Evolutionary conservation across 2,113 vertebrate species (phyloP).

Genomic region (Colinus virginianus): DNA sequence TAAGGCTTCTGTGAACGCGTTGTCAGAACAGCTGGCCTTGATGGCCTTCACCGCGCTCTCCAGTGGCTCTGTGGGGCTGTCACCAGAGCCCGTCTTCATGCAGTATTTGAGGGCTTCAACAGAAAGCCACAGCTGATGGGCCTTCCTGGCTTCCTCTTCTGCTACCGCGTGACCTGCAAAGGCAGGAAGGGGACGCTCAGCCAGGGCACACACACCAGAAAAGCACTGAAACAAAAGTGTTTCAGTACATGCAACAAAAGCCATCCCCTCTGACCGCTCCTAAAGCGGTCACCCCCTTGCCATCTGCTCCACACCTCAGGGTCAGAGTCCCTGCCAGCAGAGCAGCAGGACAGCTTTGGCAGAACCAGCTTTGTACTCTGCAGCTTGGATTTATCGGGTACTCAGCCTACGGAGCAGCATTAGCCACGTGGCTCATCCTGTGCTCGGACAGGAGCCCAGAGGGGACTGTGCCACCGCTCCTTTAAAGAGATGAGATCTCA

Average conservation of each 20-base stretch:
- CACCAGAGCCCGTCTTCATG: conserved; percentile 81
- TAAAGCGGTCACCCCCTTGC: rapidly evolving
- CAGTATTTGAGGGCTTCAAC: conserved; percentile 90
- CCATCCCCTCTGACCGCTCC: not conserved
- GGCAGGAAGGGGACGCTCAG: not conserved
- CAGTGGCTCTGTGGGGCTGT: conserved; percentile 84
- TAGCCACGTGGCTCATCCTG: rapidly evolving
- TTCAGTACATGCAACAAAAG: not conserved
- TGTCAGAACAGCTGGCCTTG: conserved; percentile 80
- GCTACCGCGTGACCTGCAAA: conserved; percentile 87
- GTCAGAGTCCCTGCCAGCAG: not conserved
- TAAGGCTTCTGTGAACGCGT: conserved; percentile 87
- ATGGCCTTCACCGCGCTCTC: conserved; percentile 83
- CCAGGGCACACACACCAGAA: rapidly evolving
- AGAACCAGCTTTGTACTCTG: rapidly evolving
- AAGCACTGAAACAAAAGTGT: not conserved
- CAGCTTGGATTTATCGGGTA: too few species aligned
- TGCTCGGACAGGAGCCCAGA: rapidly evolving
- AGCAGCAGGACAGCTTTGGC: not conserved
- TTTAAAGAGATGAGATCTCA: rapidly evolving
- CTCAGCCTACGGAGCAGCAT: not conserved
- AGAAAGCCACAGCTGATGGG: conserved; percentile 95
- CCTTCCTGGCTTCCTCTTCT: conserved; percentile 91
- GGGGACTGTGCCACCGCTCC: rapidly evolving
- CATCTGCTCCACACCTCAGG: rapidly evolving